Evolutionary conservation across 2,113 vertebrate genomes (phyloP).

Genomic region (Nothoprocta pentlandii): DNA sequence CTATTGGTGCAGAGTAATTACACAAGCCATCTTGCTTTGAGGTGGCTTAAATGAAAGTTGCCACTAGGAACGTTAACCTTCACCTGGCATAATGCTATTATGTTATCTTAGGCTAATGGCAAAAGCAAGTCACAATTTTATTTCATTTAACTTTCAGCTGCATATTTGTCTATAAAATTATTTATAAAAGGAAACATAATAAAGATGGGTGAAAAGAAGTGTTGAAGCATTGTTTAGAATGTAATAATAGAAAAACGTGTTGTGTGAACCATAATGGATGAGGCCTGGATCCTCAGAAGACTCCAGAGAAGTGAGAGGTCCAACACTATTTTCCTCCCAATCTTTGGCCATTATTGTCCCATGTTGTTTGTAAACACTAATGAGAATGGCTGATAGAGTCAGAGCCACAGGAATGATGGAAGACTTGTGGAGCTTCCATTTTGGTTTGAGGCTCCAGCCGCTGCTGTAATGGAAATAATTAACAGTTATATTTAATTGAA

Average conservation of each 20-base stretch:
- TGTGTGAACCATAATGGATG: background rate
- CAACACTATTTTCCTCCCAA: background rate
- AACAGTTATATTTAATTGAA: background rate
- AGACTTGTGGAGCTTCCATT: background rate
- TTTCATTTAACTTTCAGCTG: conserved; percentile 69
- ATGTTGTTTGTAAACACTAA: accelerated
- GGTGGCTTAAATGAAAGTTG: conserved; percentile 66
- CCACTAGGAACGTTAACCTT: conserved; percentile 64
- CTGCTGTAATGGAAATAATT: background rate
- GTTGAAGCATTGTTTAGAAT: conserved; percentile 33
- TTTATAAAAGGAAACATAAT: conserved; percentile 50
- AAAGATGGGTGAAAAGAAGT: background rate
- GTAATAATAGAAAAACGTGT: conserved; percentile 26
- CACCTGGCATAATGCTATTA: conserved; percentile 62
- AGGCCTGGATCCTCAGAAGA: background rate
- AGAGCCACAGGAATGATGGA: background rate
- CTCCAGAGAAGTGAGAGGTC: background rate
- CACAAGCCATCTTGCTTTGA: conserved; percentile 55
- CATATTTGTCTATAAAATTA: conserved; percentile 67
- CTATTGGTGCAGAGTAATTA: conserved; percentile 55
- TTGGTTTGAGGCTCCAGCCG: background rate
- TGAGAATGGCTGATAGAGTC: background rate
- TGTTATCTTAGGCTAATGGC: conserved; percentile 54
- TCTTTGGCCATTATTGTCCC: background rate
- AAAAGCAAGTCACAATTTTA: conserved; percentile 58